These are phyloP conservation scores for Ischnura elegans DNA, from an alignment of 2,888 invertebrate species.

Conservation along the genomic window DNA sequence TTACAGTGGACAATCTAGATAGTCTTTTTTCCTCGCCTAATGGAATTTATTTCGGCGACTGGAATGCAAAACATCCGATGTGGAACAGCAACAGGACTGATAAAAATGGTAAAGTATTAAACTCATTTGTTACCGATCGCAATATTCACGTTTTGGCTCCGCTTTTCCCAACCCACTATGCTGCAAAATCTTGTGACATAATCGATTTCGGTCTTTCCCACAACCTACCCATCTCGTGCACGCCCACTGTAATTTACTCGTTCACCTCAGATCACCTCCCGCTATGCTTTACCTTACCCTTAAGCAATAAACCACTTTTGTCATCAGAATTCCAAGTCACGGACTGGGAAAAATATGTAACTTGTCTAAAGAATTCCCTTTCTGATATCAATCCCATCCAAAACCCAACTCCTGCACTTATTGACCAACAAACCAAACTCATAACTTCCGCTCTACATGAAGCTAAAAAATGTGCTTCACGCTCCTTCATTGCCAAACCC, in stretches of 20 bases:
- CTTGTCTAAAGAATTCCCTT: background rate
- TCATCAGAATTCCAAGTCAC: background rate
- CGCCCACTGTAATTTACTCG: background rate
- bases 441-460: too few relatives aligned
- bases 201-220: background rate
- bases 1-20: too few relatives aligned
- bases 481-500: too few relatives aligned
- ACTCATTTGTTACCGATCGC: background rate
- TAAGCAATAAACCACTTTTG: background rate
- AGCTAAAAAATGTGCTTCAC: too few relatives aligned
- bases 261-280: background rate
- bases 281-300: background rate
- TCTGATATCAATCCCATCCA: too few relatives aligned
- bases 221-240: background rate
- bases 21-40: background rate
- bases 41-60: background rate
- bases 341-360: background rate
- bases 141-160: too few relatives aligned
- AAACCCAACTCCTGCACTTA: too few relatives aligned
- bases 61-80: background rate
- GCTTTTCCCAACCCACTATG: background rate
- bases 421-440: too few relatives aligned
- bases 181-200: background rate
- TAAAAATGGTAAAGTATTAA: background rate
- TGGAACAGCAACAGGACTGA: background rate